phyloP scores from a whole-genome alignment of 2,113 vertebrate species.

The Psittacara wagleri region DNA sequence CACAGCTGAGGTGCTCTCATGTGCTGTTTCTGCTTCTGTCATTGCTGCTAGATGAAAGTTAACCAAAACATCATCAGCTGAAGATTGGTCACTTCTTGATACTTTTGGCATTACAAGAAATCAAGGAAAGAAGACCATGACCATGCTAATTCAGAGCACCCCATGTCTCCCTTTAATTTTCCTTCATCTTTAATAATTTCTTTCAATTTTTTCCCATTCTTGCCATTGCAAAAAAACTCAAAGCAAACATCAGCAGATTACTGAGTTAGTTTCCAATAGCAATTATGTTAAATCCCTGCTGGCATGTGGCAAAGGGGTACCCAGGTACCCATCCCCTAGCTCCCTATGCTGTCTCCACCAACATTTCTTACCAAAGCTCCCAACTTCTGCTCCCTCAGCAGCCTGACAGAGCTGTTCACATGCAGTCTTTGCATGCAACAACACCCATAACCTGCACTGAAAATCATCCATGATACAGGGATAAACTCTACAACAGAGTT shows the following conservation, averaged over 20 bases:
- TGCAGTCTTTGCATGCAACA: background rate
- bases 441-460: background rate
- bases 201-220: accelerated
- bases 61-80: background rate
- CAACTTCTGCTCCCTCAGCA: background rate
- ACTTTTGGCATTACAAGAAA: background rate
- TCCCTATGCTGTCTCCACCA: background rate
- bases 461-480: background rate
- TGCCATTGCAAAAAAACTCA: background rate
- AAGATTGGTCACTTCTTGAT: background rate
- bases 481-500: background rate
- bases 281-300: background rate
- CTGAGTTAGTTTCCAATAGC: background rate
- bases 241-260: background rate
- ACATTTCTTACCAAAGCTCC: background rate
- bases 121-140: background rate
- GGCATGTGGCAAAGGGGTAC: background rate
- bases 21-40: background rate
- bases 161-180: background rate
- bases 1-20: background rate
- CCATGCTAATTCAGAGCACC: background rate
- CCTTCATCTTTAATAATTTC: background rate
- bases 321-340: background rate
- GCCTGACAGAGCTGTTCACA: background rate
- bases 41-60: background rate